Base-by-base conservation (phyloP, 2,888 invertebrate genomes). In the Galerucella pusilla region DNA sequence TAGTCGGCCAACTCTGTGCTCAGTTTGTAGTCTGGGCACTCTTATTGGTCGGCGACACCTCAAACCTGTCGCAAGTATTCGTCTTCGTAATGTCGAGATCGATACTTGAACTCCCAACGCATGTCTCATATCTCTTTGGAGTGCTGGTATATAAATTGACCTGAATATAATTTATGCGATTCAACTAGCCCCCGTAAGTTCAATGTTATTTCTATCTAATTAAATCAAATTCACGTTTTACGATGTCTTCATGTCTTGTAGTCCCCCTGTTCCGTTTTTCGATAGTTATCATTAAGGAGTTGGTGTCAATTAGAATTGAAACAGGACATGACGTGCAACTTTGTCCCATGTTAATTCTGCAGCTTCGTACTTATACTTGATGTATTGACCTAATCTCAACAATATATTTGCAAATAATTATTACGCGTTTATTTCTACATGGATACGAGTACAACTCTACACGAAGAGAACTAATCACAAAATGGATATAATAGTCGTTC, bases 251-350 rank as follows among this genome's bases (percentile, higher is more conserved):
- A 67, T 60, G 71, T 71, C 71, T 61, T 68, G 75, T 75, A 60
- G 66, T 73, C 61, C 73, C 66, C 49, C 66, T 64, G 73, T 76
- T 76, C 59, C 63, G 70, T 73, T 70, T 73, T 73, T 64, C 68
- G 75, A 73, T 70, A 49, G 69, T 68, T 68, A 76, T 76, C 73
- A 28, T 68, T 64, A 66, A 68, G 67, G 68, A 57, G 45, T 68
- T 67, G 63, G 76, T 76, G 73, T 71, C 76, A 76, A 76, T 76
- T 76, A 76, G 67, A 70, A 70, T 63, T 71, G 71, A 71, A 71
- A 71, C 64, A 59, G 61, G 54, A 74, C 74, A 71, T 71, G 75
- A 69, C 65, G 65, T 74, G 69, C 60, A 70, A 69, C 66, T 73
- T 16, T 70, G 69, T 66, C 60, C 69, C 57, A 70, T 70, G 69